A percentile compares a stretch with the other conserved stretches of the same genome.
These are phyloP conservation scores for Andricus grossulariae DNA, from an alignment of 1,140 invertebrate genomes.

Conservation along the genomic window DNA sequence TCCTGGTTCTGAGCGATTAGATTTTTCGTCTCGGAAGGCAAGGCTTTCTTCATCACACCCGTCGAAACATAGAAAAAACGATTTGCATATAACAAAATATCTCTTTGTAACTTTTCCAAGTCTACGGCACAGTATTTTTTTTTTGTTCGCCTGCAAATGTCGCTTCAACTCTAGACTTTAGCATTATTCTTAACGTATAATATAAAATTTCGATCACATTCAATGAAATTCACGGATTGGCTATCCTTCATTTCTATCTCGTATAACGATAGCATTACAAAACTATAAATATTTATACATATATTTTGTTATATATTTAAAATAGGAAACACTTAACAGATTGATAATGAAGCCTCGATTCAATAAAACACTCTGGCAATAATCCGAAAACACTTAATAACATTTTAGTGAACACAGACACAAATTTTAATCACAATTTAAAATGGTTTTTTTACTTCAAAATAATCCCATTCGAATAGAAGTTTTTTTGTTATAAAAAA, in stretches of 20 bases:
- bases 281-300: slow-evolving; percentile 42
- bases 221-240: slow-evolving; percentile 37
- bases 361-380: no score
- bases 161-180: slow-evolving; percentile 31
- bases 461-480: no score
- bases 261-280: slow-evolving; percentile 34
- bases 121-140: slow-evolving; percentile 30
- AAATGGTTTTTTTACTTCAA: no score
- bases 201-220: slow-evolving; percentile 43
- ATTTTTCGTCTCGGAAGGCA: slow-evolving; percentile 43
- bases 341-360: background rate
- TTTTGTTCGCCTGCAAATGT: slow-evolving; percentile 32
- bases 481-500: no score
- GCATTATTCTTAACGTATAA: slow-evolving; percentile 39
- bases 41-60: slow-evolving; percentile 40
- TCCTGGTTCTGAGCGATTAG: background rate
- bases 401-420: no score
- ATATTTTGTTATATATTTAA: background rate
- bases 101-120: slow-evolving; percentile 47
- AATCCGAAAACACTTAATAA: no score
- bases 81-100: slow-evolving; percentile 57
- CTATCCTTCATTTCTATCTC: slow-evolving; percentile 26
- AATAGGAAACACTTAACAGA: slow-evolving; percentile 19
- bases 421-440: no score
- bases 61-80: slow-evolving; percentile 53